phyloP scores from a whole-genome alignment of 2,888 invertebrate species.

The Meliscaeva auricollis region DNA sequence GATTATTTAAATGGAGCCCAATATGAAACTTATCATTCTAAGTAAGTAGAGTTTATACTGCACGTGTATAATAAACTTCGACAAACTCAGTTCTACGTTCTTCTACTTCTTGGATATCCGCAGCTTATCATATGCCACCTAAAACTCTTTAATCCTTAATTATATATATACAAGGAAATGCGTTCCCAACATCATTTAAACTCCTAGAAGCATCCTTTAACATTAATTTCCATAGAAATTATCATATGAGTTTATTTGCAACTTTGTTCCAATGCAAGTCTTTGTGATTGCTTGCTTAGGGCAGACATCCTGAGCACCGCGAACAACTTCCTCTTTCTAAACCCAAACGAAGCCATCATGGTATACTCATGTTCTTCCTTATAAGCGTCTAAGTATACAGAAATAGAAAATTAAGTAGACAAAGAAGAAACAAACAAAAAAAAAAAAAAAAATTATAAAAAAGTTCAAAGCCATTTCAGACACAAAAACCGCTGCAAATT shows the following conservation, averaged over 20 bases:
- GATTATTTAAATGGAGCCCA: too few relatives aligned
- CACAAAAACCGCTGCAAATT: slow-evolving; percentile 24
- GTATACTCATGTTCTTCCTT: background rate
- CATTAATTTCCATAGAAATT: too few relatives aligned
- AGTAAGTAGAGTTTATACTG: too few relatives aligned
- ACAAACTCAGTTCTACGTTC: too few relatives aligned
- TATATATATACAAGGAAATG: too few relatives aligned
- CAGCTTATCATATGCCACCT: too few relatives aligned
- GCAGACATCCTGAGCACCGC: background rate
- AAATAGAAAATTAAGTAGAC: slow-evolving; percentile 42
- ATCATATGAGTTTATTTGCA: background rate
- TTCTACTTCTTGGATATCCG: too few relatives aligned
- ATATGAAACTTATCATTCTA: too few relatives aligned
- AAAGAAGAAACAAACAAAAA: slow-evolving; percentile 3
- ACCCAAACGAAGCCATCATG: background rate
- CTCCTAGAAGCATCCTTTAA: too few relatives aligned
- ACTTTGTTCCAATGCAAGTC: background rate
- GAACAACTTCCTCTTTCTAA: background rate
- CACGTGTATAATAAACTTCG: too few relatives aligned
- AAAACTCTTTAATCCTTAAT: too few relatives aligned
- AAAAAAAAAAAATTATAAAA: too few relatives aligned
- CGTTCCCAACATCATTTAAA: background rate
- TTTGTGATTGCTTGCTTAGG: background rate
- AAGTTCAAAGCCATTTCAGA: slow-evolving; percentile 49
- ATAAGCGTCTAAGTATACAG: slow-evolving; percentile 4